These are phyloP conservation scores for Diplogasteroides magnus DNA, from an alignment of 1,140 invertebrate species.

Conservation along the genomic window DNA sequence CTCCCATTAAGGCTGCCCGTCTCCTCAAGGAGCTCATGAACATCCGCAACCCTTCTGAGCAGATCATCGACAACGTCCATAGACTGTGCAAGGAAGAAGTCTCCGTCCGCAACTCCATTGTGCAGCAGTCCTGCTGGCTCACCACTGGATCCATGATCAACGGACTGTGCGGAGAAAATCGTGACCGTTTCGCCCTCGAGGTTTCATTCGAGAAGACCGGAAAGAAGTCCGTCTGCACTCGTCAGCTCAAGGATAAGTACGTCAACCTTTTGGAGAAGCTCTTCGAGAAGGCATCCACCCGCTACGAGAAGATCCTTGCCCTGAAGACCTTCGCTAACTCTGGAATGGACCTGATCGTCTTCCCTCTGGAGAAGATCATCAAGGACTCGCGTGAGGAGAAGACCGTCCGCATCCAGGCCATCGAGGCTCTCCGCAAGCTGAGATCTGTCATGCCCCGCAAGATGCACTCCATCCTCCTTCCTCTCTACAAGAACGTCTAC, in stretches of 20 bases:
- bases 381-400: conserved; percentile 32
- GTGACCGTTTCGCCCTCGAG: conserved; percentile 7
- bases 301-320: conserved; percentile 33
- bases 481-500: conserved; percentile 39
- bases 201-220: no score
- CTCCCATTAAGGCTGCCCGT: conserved; percentile 16
- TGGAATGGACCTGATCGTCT: conserved; percentile 41
- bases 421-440: conserved; percentile 48
- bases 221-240: not conserved
- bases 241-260: conserved; percentile 10
- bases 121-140: conserved; percentile 23
- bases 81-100: conserved; percentile 5
- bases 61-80: conserved; percentile 12
- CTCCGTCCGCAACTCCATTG: not conserved
- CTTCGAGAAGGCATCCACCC: conserved; percentile 12
- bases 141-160: conserved; percentile 19
- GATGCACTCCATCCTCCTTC: conserved; percentile 42
- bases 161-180: conserved; percentile 12
- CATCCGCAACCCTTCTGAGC: conserved; percentile 20
- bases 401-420: conserved; percentile 41
- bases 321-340: conserved; percentile 45
- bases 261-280: conserved; percentile 22
- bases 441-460: conserved; percentile 33
- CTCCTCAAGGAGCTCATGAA: conserved; percentile 20
- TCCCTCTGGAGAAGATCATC: conserved; percentile 37